Base-by-base conservation (phyloP, 2,888 invertebrate genomes). In the Charanyca ferruginea region DNA sequence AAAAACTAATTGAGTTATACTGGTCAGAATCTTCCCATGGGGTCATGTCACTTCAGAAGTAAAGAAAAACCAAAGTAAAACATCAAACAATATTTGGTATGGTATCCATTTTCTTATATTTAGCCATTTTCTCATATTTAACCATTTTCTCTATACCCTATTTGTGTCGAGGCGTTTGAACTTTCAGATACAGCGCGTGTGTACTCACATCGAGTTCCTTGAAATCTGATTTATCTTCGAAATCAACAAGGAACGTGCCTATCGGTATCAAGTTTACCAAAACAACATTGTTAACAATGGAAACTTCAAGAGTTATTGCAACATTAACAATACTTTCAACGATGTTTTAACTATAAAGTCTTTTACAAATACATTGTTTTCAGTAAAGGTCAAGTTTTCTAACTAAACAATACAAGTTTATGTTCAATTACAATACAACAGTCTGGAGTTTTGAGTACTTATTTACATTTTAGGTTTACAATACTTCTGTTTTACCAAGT, bases 341-440 rank as follows among this genome's bases (percentile, higher is more conserved):
- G 25, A 44, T 28, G 13, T 47, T 66, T 25, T n/a, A 22, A 52
- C 35, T 23, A n/a, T 9, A 18, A 66, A 44, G 18, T 32, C 28
- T 51, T 51, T n/a, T 47, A 52, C 35, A 66, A 53, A 67, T 48
- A 42, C 22, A 42, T 47, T 11, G 6, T 9, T 11, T 52, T 38
- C 23, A 28, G 48, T 35, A 53, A 69, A 42, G 35, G 9, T 48
- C 18, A 65, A 69, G 48, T 69, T 65, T 65, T 49, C 11, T 48
- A 22, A 69, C 55, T 35, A 57, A 62, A 78, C 51, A 62, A 62
- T 49, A 22, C 54, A 69, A 69, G 23, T 67, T 28, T 38, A 55
- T 52, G 45, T 69, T 47, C 22, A 69, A 69, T 69, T 52, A 48
- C 23, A 57, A 38, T 61, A 69, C 22, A 60, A 48, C 8, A 47